These are phyloP conservation scores for Dufourea novaeangliae DNA, from an alignment of 1,140 invertebrate genomes.

Conservation along the genomic window DNA sequence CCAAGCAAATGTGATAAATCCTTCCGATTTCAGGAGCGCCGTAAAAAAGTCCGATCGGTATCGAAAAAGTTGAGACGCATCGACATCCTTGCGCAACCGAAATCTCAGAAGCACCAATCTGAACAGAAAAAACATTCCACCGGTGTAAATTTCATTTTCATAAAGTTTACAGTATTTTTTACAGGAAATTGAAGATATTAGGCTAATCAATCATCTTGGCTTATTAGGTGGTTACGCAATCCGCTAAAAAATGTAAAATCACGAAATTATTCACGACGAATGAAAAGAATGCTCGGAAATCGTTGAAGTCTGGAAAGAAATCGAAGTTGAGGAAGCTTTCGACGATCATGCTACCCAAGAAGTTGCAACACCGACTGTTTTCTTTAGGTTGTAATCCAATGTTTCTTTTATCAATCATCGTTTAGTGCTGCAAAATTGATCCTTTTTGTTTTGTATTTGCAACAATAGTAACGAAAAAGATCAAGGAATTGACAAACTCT, in stretches of 20 bases:
- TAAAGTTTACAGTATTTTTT: neutral
- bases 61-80: slow-evolving; percentile 7
- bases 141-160: neutral
- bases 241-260: neutral
- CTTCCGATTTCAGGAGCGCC: neutral
- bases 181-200: neutral
- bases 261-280: neutral
- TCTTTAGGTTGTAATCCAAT: slow-evolving; percentile 14
- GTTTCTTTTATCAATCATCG: neutral
- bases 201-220: neutral
- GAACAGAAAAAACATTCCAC: neutral
- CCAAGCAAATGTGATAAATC: neutral
- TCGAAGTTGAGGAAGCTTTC: neutral
- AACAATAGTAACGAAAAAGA: slow-evolving; percentile 6
- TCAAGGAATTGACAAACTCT: neutral
- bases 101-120: neutral
- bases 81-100: slow-evolving; percentile 26
- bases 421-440: neutral
- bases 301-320: neutral
- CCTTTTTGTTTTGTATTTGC: neutral
- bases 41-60: neutral
- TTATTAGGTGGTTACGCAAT: neutral
- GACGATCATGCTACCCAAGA: slow-evolving; percentile 9
- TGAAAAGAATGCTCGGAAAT: neutral
- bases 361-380: slow-evolving; percentile 2